These are phyloP conservation scores for Sula dactylatra DNA, from an alignment of 2,113 vertebrate species.

Conservation along the genomic window DNA sequence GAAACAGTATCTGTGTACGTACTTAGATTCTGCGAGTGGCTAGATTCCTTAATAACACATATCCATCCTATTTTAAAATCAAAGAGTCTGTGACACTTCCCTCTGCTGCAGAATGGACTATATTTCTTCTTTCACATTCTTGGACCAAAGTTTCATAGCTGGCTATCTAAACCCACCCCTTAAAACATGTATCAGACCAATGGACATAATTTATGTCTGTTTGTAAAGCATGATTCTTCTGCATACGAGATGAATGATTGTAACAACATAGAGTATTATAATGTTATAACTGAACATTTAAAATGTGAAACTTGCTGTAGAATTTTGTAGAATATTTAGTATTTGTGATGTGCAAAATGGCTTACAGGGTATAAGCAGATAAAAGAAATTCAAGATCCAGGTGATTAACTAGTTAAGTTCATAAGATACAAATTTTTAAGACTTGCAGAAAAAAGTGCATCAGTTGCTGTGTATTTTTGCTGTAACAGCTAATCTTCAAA, in stretches of 20 bases:
- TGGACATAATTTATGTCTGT: neutral
- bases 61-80: neutral
- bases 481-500: neutral
- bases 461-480: neutral
- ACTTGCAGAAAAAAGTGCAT: neutral
- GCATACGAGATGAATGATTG: neutral
- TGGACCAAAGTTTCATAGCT: neutral
- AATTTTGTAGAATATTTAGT: neutral
- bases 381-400: neutral
- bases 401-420: neutral
- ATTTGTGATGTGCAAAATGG: neutral
- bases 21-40: neutral
- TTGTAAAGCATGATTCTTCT: neutral
- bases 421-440: neutral
- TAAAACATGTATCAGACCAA: neutral
- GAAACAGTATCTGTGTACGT: neutral
- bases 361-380: neutral
- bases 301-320: neutral
- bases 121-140: neutral
- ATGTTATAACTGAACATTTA: neutral
- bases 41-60: neutral
- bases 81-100: neutral
- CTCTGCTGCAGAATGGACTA: neutral
- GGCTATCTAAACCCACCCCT: neutral
- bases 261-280: neutral